phyloP scores from a whole-genome alignment of 2,113 vertebrate genomes.

The Aspiorhynchus laticeps region DNA sequence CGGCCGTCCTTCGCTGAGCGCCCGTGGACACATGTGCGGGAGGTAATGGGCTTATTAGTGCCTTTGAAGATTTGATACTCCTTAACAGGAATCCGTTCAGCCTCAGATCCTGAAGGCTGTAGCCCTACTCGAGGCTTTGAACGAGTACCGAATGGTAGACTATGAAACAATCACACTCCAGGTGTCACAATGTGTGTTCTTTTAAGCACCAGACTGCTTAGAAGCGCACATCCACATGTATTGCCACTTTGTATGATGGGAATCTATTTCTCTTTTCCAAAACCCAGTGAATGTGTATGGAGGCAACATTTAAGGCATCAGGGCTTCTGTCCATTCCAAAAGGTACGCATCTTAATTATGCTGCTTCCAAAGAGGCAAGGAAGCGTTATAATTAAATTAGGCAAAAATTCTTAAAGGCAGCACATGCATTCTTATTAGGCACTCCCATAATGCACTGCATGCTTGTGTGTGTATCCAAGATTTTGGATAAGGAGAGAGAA shows the following conservation, averaged over 20 bases:
- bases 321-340: not conserved
- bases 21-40: conserved; percentile 51
- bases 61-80: conserved; percentile 61
- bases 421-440: not conserved
- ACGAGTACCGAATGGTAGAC: conserved; percentile 36
- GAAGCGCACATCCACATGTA: not conserved
- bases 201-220: not conserved
- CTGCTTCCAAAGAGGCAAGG: not conserved
- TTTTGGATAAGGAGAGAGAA: too few relatives aligned
- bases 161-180: conserved; percentile 47
- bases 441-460: not conserved
- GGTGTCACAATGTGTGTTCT: not conserved
- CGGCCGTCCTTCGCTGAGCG: conserved; percentile 58
- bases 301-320: not conserved
- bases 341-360: not conserved
- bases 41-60: conserved; percentile 68
- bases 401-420: not conserved
- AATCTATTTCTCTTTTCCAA: not conserved
- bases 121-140: conserved; percentile 55
- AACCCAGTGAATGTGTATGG: not conserved
- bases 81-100: conserved; percentile 59
- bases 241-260: not conserved
- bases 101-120: conserved; percentile 30
- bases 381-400: not conserved
- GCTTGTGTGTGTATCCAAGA: too few relatives aligned